Evolutionary conservation across 1,140 invertebrate genomes (phyloP).

Genomic region (Drosophila jambulina): DNA sequence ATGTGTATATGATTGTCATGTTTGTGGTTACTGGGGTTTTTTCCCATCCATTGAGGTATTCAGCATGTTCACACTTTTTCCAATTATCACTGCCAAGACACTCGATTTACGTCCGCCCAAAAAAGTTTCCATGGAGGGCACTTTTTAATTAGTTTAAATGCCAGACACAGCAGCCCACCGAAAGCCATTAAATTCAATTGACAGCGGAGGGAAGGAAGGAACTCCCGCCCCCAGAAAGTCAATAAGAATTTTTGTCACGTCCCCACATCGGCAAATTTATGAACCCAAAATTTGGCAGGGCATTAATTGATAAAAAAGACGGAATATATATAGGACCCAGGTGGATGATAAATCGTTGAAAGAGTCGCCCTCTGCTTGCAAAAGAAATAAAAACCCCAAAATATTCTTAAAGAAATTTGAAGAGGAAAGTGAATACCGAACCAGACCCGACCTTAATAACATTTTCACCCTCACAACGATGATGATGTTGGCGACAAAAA

Average conservation of each 20-base stretch:
- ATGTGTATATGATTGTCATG: conserved; percentile 71
- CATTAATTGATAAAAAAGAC: conserved; percentile 62
- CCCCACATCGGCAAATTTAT: conserved; percentile 58
- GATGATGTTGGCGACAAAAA: conserved; percentile 32
- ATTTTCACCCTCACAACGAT: conserved; percentile 15
- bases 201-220: conserved; percentile 20
- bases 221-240: conserved; percentile 31
- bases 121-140: conserved; percentile 3
- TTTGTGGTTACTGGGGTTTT: conserved; percentile 61
- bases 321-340: conserved; percentile 22
- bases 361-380: background rate
- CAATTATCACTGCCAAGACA: conserved; percentile 24
- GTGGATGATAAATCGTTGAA: conserved; percentile 55
- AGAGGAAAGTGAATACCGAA: conserved; percentile 40
- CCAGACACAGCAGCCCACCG: conserved; percentile 48
- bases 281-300: conserved; percentile 56
- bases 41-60: conserved; percentile 13
- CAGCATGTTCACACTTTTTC: conserved; percentile 39
- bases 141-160: conserved; percentile 76
- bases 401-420: conserved; percentile 29
- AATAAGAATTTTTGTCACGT: conserved; percentile 67
- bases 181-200: conserved; percentile 74
- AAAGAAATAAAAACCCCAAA: background rate
- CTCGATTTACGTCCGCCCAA: background rate
- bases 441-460: conserved; percentile 33